Evolutionary conservation across 2,888 invertebrate genomes (phyloP), one percentile per base, ranked within the genome.

Genomic region (Andrena camellia): DNA sequence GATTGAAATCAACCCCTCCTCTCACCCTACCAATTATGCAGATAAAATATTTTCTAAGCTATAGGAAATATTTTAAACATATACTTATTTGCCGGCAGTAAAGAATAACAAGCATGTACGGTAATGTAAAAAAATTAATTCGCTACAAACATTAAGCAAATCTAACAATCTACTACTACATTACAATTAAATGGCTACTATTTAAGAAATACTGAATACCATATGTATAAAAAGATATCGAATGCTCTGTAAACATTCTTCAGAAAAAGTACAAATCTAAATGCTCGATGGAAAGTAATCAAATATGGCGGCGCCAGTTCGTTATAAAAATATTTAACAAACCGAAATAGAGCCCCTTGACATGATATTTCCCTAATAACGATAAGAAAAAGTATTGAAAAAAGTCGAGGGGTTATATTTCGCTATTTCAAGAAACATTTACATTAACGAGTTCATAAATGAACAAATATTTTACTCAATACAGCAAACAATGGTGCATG

Each of bases 51-150:
- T 20, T 20, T 54, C 23, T 20, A 2, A 20, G 3, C 3, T 20
- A 20, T 3, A 54, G 2, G 8, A 20, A 54, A 54, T 54, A 54
- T 54, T 54, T 20, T n/a, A 54, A 54, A 54, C 23, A 23, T 54
- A n/a, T 20, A 54, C 54, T 20, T 54, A 8, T 54, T 54, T 52
- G 52, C 52, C n/a, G 20, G 8, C 6, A 54, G 8, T 20, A 20
- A 42, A 42, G 8, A 54, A 8, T 54, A 54, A 54, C 8, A 7
- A 54, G 2, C 20, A 54, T 20, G 7, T 2, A 20, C n/a, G 23
- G 8, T 54, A 54, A 54, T n/a, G 54, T 20, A 54, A 54, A 20
- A 8, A 54, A 54, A 54, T 54, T 54, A 57, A 57, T 10, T 57
- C 23, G 2, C 4, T 57, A 10, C 20, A 57, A 23, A 10, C 10